Base-by-base conservation (phyloP, 2,113 vertebrate genomes). In the Phalacrocorax pelagicus region DNA sequence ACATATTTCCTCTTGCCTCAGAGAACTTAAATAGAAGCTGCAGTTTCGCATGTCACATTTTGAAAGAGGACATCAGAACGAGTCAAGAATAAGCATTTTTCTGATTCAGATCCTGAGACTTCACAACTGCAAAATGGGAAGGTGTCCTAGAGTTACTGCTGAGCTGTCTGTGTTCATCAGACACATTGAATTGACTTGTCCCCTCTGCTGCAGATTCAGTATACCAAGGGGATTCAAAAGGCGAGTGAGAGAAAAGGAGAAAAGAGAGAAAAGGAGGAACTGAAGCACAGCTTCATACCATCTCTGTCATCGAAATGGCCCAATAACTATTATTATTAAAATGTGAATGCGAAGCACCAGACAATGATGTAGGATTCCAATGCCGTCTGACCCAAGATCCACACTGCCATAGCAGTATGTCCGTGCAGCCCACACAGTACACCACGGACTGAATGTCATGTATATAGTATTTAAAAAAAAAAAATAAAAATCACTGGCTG, bases 141-240 rank as follows among this genome's bases (percentile, higher is more conserved):
- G 92, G 59, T 11, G 16, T 46, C 63, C 69, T 55, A 46, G n/a
- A 34, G 72, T 66, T 86, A 66, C 51, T 44, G 71, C 47, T 54
- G 67, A 94, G 81, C 83, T 94, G 79, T 80, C 96, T 94, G 70
- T 51, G 52, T 66, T 85, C 79, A 81, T 85, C 91, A 87, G 62
- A 69, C 80, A 67, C 75, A 40, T 2, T 67, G 84, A 58, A 92
- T 47, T 67, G 55, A 73, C 58, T 80, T 51, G n/a, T 89, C 20
- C 63, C 62, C 36, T 74, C 73, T 91, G 85, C 63, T 55, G 38
- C 46, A 83, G 66, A 80, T 66, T 63, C 67, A 42, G 58, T 59
- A 89, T 86, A 59, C 71, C 47, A 36, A 34, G 51, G 9, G 19
- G 70, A 86, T 85, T 91, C 66, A 87, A 80, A 88, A 87, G 8